Evolutionary conservation across 2,888 invertebrate species (phyloP).

Genomic region (Agrenia bidenticulata): DNA sequence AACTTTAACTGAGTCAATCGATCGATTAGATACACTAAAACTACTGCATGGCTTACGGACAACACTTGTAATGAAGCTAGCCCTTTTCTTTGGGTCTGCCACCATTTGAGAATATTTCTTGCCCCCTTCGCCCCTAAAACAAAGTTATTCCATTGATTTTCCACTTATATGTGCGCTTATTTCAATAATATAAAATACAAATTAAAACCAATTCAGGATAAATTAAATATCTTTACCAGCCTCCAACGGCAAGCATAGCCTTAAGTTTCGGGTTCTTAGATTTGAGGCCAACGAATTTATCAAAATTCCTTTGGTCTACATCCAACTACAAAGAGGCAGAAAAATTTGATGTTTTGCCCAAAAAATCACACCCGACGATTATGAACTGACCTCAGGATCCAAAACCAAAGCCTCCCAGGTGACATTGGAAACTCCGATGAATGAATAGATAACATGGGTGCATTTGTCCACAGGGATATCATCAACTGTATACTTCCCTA

Average conservation of each 20-base stretch:
- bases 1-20: background rate
- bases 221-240: too few species aligned
- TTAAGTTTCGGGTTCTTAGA: conserved; percentile 44
- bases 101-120: conserved; percentile 50
- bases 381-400: conserved; percentile 70
- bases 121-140: conserved; percentile 44
- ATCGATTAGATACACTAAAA: background rate
- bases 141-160: conserved; percentile 8
- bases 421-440: conserved; percentile 79
- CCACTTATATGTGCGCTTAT: too few species aligned
- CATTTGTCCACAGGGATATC: conserved; percentile 80
- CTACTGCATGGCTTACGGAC: conserved; percentile 31
- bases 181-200: too few species aligned
- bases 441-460: conserved; percentile 84
- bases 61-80: conserved; percentile 45
- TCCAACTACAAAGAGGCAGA: conserved; percentile 39
- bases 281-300: conserved; percentile 45
- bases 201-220: too few species aligned
- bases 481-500: conserved; percentile 77
- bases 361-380: too few species aligned
- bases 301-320: conserved; percentile 44
- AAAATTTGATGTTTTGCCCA: too few species aligned
- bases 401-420: conserved; percentile 75
- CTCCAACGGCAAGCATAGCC: conserved; percentile 47
- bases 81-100: conserved; percentile 33